phyloP scores from a whole-genome alignment of 2,113 vertebrate genomes.

The Platycercus adscitus region DNA sequence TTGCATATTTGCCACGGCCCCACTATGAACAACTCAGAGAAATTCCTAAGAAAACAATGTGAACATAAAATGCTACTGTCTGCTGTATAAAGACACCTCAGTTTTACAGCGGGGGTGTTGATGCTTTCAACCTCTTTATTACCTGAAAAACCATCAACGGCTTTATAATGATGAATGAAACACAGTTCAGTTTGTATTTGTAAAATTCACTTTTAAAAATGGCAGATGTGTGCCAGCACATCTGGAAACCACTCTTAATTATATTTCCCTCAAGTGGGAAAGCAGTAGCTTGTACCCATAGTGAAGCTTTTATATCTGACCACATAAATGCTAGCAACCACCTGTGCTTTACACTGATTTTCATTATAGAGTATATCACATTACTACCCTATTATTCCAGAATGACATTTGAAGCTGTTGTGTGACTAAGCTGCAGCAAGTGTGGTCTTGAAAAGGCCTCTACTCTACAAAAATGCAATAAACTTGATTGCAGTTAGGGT shows the following conservation, averaged over 20 bases:
- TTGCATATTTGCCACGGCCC: not conserved
- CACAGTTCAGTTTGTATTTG: constrained; percentile 23
- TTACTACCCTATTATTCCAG: constrained; percentile 61
- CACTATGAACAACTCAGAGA: not conserved
- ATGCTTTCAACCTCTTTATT: constrained; percentile 40
- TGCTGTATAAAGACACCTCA: not conserved
- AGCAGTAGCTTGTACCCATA: constrained; percentile 29
- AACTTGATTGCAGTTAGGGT: constrained; percentile 34
- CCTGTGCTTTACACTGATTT: constrained; percentile 63
- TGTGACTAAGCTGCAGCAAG: constrained; percentile 53
- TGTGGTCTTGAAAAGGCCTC: constrained; percentile 57
- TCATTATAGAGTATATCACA: constrained; percentile 52
- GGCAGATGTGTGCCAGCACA: constrained; percentile 60
- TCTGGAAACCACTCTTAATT: constrained; percentile 75
- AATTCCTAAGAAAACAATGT: not conserved
- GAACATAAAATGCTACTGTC: not conserved
- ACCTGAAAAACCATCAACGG: constrained; percentile 63
- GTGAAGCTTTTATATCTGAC: constrained; percentile 51
- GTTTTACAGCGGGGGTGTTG: constrained; percentile 1
- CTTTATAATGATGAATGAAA: constrained; percentile 20
- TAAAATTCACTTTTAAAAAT: constrained; percentile 27
- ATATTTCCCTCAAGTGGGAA: constrained; percentile 55
- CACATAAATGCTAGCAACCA: constrained; percentile 61
- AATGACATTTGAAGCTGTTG: constrained; percentile 53
- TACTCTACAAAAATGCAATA: constrained; percentile 41